Evolutionary conservation across 2,888 invertebrate genomes (phyloP).

Genomic region (Drosophila algonquin): DNA sequence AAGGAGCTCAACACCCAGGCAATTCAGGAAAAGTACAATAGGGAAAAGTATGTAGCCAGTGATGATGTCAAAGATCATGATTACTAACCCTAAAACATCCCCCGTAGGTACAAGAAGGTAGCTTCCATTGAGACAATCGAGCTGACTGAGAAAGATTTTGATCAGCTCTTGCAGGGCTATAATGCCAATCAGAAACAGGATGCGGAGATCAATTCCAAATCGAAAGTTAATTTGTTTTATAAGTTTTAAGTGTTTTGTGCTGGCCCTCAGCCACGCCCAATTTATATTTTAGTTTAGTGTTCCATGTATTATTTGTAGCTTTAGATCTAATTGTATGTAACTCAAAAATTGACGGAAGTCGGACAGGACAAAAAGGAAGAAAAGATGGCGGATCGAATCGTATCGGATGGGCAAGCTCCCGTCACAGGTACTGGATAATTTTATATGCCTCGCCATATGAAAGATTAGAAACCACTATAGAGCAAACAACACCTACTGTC

Average conservation of each 20-base stretch:
- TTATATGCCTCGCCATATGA: constrained; percentile 57
- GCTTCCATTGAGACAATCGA: constrained; percentile 75
- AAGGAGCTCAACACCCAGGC: constrained; percentile 90
- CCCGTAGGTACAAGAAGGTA: constrained; percentile 79
- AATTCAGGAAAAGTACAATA: constrained; percentile 94
- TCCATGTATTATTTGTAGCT: constrained; percentile 44
- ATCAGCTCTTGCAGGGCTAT: constrained; percentile 63
- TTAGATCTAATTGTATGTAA: constrained; percentile 43
- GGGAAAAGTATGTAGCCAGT: constrained; percentile 86
- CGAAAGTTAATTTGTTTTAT: constrained; percentile 68
- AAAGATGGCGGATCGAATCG: not conserved
- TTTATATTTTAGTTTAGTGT: constrained; percentile 61
- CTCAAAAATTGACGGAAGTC: constrained; percentile 20
- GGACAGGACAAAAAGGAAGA: not conserved
- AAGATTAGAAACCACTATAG: constrained; percentile 42
- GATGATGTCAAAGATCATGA: not conserved
- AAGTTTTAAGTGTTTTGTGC: constrained; percentile 69
- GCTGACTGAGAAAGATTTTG: constrained; percentile 71
- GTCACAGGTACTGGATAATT: constrained; percentile 49
- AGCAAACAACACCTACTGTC: constrained; percentile 12
- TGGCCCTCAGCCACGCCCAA: constrained; percentile 57
- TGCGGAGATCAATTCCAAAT: constrained; percentile 28
- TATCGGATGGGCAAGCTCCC: constrained; percentile 34
- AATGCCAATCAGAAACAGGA: constrained; percentile 54
- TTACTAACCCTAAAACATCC: not conserved